A percentile compares a stretch with the other conserved stretches of the same genome.
phyloP scores from a whole-genome alignment of 1,140 invertebrate species.

The Rhagoletis pomonella region DNA sequence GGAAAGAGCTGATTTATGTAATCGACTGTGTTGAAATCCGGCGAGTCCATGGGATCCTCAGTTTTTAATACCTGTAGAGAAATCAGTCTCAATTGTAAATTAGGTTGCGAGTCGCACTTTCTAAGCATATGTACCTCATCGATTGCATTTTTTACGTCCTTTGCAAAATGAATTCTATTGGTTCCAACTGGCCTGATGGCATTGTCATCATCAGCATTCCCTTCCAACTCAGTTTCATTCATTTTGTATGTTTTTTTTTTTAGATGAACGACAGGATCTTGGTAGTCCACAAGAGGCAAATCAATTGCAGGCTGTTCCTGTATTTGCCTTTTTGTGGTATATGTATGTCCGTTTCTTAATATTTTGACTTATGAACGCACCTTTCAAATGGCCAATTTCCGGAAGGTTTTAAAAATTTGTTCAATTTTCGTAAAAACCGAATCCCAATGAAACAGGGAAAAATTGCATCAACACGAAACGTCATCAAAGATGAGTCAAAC shows the following conservation, averaged over 20 bases:
- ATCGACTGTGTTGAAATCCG: constrained; percentile 95
- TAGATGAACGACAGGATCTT: too few relatives aligned
- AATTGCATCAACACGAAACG: neutral
- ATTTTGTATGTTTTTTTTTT: too few relatives aligned
- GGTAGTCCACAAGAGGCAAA: too few relatives aligned
- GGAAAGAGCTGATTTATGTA: constrained; percentile 98
- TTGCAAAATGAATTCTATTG: constrained; percentile 66
- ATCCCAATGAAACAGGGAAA: neutral
- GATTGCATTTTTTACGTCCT: constrained; percentile 72
- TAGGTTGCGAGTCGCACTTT: neutral
- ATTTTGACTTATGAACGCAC: neutral
- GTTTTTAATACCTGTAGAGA: constrained; percentile 85
- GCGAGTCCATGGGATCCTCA: constrained; percentile 92
- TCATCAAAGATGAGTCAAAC: neutral
- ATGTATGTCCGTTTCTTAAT: too few relatives aligned
- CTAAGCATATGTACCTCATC: constrained; percentile 63
- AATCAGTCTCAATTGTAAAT: neutral
- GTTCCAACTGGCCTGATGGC: neutral
- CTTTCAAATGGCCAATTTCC: constrained; percentile 21
- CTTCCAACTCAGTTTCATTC: neutral
- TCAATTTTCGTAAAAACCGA: neutral
- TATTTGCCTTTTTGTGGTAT: too few relatives aligned
- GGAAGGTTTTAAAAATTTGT: neutral
- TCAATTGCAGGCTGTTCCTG: too few relatives aligned
- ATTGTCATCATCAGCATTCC: neutral